Evolutionary conservation across 1,140 invertebrate genomes (phyloP).

Genomic region (Bilobella aurantiaca): DNA sequence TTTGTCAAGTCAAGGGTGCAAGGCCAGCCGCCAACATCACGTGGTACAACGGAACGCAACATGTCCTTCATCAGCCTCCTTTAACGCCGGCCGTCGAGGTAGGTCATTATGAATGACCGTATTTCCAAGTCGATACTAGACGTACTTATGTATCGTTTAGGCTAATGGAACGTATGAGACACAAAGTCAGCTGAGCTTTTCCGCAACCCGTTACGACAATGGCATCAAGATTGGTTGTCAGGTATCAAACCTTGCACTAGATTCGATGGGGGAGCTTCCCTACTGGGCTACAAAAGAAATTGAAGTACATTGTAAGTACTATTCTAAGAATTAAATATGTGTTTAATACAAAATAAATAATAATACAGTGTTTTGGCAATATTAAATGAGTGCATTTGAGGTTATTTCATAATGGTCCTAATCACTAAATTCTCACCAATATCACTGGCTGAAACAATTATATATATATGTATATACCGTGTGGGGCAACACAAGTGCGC

Average conservation of each 20-base stretch:
- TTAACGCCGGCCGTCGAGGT: conserved; percentile 35
- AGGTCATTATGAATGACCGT: not conserved
- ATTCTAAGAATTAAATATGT: conserved; percentile 19
- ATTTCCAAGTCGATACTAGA: too few relatives aligned
- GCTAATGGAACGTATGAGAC: conserved; percentile 66
- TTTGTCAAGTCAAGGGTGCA: conserved; percentile 63
- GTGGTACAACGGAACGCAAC: conserved; percentile 66
- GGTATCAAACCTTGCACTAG: conserved; percentile 66
- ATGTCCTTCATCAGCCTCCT: conserved; percentile 28
- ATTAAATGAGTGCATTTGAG: too few relatives aligned
- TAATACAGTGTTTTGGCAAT: too few relatives aligned
- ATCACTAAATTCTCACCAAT: too few relatives aligned
- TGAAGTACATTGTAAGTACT: conserved; percentile 73
- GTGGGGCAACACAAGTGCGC: too few relatives aligned
- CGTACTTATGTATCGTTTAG: too few relatives aligned
- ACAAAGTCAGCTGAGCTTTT: conserved; percentile 61
- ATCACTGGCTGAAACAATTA: too few relatives aligned
- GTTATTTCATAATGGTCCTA: too few relatives aligned
- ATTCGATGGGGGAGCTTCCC: conserved; percentile 56
- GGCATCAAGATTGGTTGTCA: conserved; percentile 64
- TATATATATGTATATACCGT: too few relatives aligned
- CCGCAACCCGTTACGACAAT: conserved; percentile 69
- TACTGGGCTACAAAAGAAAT: conserved; percentile 56
- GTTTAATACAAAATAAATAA: too few relatives aligned
- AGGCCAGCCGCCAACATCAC: conserved; percentile 67